A percentile compares a stretch with the other conserved stretches of the same genome.
Conservation (phyloP, 2,797 vertebrate species). For the Hemibagrus guttatus region DNA sequence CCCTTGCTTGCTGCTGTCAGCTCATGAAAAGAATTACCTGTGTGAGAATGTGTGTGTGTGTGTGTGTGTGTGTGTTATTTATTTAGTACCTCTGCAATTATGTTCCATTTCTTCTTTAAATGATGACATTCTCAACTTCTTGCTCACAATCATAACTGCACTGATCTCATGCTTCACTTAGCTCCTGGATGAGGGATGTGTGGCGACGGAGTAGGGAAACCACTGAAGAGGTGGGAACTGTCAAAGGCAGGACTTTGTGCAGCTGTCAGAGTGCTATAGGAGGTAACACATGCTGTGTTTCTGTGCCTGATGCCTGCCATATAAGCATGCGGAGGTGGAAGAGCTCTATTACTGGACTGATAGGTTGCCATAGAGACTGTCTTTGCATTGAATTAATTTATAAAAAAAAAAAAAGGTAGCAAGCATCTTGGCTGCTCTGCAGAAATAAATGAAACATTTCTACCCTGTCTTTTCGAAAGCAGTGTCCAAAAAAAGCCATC, state of each 20-base stretch:
- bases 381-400: constrained; percentile 76
- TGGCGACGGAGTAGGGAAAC: background rate
- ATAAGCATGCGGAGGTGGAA: constrained; percentile 61
- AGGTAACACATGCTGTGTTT: constrained; percentile 55
- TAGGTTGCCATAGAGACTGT: constrained; percentile 80
- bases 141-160: constrained; percentile 12
- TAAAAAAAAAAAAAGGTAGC: constrained; percentile 52
- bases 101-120: background rate
- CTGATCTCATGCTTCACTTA: background rate
- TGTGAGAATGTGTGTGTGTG: constrained; percentile 25
- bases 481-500: constrained; percentile 41
- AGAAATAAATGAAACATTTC: constrained; percentile 41
- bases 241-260: constrained; percentile 44
- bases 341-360: constrained; percentile 68
- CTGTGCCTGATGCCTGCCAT: constrained; percentile 47
- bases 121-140: background rate
- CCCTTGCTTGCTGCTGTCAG: constrained; percentile 72
- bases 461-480: constrained; percentile 1
- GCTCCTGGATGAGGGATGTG: constrained; percentile 15
- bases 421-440: constrained; percentile 53
- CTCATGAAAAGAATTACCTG: constrained; percentile 69
- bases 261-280: constrained; percentile 63
- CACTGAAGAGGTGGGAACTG: constrained; percentile 34
- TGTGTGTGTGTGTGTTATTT: background rate
- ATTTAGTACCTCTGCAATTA: background rate